Base-by-base conservation (phyloP, 2,888 invertebrate species). In the Hoplodrina blanda region DNA sequence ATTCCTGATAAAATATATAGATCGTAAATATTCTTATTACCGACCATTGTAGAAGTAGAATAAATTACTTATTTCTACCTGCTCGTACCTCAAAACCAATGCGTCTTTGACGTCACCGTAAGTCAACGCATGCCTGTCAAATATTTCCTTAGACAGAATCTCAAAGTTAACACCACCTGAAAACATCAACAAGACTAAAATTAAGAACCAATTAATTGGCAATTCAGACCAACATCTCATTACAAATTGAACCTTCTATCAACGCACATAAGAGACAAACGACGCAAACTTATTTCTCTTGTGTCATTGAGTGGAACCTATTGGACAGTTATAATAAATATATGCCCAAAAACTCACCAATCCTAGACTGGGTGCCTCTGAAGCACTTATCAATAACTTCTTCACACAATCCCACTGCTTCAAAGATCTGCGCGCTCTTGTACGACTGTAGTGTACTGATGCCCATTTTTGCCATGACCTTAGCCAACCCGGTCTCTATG, bases 351-450 rank as follows among this genome's bases (percentile, higher is more conserved):
- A 59, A 88, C 93, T 88, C 52, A 96, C 96, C 97, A 81, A 97
- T 96, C 77, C 97, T 96, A 17, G 97, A 97, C 61, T 97, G 97
- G 0, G 97, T 97, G 77, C 97, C 97, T 94, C 96, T 98, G 96
- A 99, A 99, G 92, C 99, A 99, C 88, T 98, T 98, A 70, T 99
- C 98, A 74, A 99, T 97, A 0, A 99, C 98, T 87, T 99, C 99
- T 73, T 98, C 97, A 52, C 98, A 98, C 59, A 99, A 93, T 0
- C 99, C 99, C 13, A 99, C 99, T 0, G 99, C 99, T 94, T 99
- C 99, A 90, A 99, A 99, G 86, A 99, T 99, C 96, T 99, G 99
- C 0, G 99, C 99, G 78, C 99, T 98, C 96, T 99, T 99, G 95
- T 99, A 99, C 0, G 99, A 99, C 92, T 99, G 99, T 53, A 99